Percentiles rank a stretch among this genome's conserved stretches.
These are phyloP conservation scores for Eudemis profundana DNA, from an alignment of 2,888 invertebrate species.

Conservation along the genomic window DNA sequence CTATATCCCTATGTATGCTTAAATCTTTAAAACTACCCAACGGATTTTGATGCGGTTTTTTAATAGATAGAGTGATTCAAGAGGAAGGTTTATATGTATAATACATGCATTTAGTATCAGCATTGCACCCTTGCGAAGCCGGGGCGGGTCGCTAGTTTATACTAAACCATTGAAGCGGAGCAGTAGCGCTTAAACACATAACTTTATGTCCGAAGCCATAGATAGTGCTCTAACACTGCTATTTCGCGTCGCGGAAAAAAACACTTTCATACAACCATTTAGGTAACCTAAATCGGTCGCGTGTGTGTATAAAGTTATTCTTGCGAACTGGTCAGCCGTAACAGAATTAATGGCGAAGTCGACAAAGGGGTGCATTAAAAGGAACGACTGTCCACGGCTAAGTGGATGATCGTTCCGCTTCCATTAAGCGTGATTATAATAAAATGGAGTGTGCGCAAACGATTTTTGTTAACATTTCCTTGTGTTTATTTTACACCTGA, in stretches of 20 bases:
- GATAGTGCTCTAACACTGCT: not conserved
- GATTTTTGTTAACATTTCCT: not conserved
- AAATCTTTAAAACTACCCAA: no score
- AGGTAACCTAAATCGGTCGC: conserved; percentile 18
- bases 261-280: not conserved
- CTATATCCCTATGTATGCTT: no score
- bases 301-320: conserved; percentile 21
- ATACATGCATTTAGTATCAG: no score
- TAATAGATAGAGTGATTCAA: no score
- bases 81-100: no score
- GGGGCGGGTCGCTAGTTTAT: no score
- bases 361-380: conserved; percentile 29
- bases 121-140: no score
- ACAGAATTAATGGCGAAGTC: conserved; percentile 22
- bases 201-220: not conserved
- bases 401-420: conserved; percentile 24
- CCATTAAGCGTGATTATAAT: conserved; percentile 27
- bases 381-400: conserved; percentile 24
- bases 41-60: no score
- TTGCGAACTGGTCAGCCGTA: conserved; percentile 17
- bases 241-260: not conserved
- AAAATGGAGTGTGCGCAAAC: conserved; percentile 14
- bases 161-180: no score
- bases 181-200: no score
- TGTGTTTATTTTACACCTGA: not conserved